These are phyloP conservation scores for Netelia inedita DNA, from an alignment of 2,888 invertebrate species.

Conservation along the genomic window DNA sequence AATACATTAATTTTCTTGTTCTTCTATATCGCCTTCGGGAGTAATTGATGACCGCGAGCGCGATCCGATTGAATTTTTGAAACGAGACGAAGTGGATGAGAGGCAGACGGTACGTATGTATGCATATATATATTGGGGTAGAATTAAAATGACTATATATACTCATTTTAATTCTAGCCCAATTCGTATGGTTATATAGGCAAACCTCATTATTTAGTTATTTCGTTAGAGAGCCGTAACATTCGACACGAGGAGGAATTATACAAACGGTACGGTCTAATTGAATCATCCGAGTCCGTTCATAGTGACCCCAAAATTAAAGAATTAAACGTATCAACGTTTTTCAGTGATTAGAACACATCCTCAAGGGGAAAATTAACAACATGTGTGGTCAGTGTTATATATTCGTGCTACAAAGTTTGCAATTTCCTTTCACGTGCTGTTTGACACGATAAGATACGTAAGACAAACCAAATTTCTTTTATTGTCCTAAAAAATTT, in stretches of 20 bases:
- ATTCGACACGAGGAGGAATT: constrained; percentile 7
- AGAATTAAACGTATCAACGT: neutral
- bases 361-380: too few species aligned
- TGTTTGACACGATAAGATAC: too few species aligned
- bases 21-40: neutral
- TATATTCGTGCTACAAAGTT: too few species aligned
- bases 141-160: too few species aligned
- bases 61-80: constrained; percentile 8
- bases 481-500: too few species aligned
- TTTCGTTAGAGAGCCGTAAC: constrained; percentile 35
- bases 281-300: constrained; percentile 47
- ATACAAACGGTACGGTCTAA: constrained; percentile 18
- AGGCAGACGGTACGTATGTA: too few species aligned
- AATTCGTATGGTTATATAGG: neutral
- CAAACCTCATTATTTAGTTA: constrained; percentile 31
- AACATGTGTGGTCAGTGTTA: too few species aligned
- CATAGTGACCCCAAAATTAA: constrained; percentile 13
- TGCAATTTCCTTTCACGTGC: too few species aligned
- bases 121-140: too few species aligned
- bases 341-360: too few species aligned
- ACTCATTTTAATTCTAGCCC: constrained; percentile 9
- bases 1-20: constrained; percentile 16
- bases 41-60: constrained; percentile 8
- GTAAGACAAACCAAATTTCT: too few species aligned
- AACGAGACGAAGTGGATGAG: neutral